Percentiles rank a stretch among this genome's conserved stretches.
phyloP scores from a whole-genome alignment of 2,113 vertebrate genomes.

The Smithornis capensis region DNA sequence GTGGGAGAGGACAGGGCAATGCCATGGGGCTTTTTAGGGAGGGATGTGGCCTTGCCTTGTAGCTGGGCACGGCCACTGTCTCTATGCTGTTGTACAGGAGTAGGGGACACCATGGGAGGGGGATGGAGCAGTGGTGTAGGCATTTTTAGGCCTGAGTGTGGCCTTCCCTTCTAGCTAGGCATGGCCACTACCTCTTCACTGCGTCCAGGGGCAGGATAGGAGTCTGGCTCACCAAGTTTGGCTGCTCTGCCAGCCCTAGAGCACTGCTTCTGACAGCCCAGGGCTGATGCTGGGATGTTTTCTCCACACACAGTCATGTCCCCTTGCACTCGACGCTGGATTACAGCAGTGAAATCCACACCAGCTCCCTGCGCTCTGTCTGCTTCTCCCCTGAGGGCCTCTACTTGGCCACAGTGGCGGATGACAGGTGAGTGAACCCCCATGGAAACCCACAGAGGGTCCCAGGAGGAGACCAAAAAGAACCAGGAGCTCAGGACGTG shows the following conservation, averaged over 20 bases:
- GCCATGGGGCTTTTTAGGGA: background rate
- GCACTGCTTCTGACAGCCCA: background rate
- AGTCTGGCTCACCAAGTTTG: background rate
- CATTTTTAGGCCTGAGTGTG: background rate
- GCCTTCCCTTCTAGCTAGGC: background rate
- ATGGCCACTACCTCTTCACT: background rate
- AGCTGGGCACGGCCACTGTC: background rate
- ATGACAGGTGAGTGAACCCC: conserved; percentile 83
- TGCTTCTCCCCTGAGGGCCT: conserved; percentile 91
- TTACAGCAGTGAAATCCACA: conserved; percentile 66
- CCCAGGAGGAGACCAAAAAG: background rate
- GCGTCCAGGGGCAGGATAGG: background rate
- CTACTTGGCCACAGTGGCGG: conserved; percentile 88
- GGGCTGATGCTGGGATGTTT: background rate
- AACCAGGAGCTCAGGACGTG: background rate
- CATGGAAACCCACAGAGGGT: background rate
- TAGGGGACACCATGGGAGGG: accelerated
- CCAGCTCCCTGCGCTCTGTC: conserved; percentile 83
- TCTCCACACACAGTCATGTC: conserved; percentile 50
- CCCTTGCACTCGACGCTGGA: conserved; percentile 57
- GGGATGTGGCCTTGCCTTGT: too few species aligned
- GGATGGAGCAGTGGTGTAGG: background rate
- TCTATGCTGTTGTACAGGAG: background rate
- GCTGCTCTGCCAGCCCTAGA: background rate
- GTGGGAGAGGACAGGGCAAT: background rate